phyloP scores from a whole-genome alignment of 2,113 vertebrate species.

The Mirza zaza region DNA sequence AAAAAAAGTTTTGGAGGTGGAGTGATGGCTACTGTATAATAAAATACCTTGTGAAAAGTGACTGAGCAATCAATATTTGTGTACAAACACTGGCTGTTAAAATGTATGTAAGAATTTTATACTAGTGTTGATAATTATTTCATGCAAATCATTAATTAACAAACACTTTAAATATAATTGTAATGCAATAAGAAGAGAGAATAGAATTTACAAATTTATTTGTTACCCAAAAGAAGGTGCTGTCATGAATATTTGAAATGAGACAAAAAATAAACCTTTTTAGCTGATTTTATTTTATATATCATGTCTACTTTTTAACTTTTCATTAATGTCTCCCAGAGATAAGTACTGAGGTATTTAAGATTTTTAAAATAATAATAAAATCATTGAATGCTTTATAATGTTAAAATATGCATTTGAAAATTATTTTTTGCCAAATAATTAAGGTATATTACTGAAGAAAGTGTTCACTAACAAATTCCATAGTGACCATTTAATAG shows the following conservation, averaged over 20 bases:
- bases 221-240: background rate
- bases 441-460: background rate
- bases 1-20: background rate
- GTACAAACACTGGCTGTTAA: background rate
- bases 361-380: background rate
- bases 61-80: background rate
- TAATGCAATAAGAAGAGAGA: background rate
- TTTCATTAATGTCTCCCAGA: background rate
- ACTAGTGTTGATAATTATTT: background rate
- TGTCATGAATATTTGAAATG: background rate
- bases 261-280: background rate
- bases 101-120: background rate
- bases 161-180: background rate
- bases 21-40: background rate
- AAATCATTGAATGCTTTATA: background rate
- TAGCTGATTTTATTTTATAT: background rate
- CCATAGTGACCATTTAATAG: background rate
- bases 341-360: background rate
- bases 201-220: background rate
- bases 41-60: background rate
- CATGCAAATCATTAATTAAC: background rate
- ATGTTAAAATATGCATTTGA: constrained; percentile 14
- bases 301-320: background rate
- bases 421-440: constrained; percentile 17
- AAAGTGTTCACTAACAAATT: background rate